Evolutionary conservation across 2,888 invertebrate genomes (phyloP).

Genomic region (Parasteatoda lunata): DNA sequence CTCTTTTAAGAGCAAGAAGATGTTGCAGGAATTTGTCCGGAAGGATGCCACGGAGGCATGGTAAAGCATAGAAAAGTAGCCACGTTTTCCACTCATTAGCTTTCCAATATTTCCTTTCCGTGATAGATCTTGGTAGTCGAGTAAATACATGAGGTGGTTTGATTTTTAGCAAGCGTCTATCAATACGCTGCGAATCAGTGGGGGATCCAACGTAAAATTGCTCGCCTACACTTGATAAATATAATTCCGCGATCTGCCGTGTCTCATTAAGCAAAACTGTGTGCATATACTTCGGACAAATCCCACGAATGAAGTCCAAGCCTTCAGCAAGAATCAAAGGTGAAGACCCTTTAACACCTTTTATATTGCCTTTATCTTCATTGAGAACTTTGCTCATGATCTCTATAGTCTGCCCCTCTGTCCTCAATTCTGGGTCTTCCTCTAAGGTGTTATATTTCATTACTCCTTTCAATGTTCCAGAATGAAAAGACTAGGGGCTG

Average conservation of each 20-base stretch:
- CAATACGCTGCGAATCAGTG: slow-evolving; percentile 12
- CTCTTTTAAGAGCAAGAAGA: no score
- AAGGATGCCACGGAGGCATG: neutral
- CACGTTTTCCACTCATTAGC: neutral
- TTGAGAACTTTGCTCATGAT: neutral
- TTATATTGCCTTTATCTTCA: slow-evolving; percentile 5
- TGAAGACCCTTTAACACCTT: slow-evolving; percentile 29
- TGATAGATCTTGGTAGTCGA: slow-evolving; percentile 18
- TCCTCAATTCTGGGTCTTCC: slow-evolving; percentile 25
- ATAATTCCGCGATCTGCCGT: slow-evolving; percentile 12
- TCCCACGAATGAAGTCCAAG: slow-evolving; percentile 31
- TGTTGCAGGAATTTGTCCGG: no score
- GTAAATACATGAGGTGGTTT: slow-evolving; percentile 25
- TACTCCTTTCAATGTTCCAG: slow-evolving; percentile 14
- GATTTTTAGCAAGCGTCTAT: slow-evolving; percentile 9
- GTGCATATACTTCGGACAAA: slow-evolving; percentile 22
- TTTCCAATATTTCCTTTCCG: slow-evolving; percentile 11
- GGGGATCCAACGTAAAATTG: slow-evolving; percentile 25
- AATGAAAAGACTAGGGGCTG: slow-evolving; percentile 24
- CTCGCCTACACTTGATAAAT: slow-evolving; percentile 16
- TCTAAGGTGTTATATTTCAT: slow-evolving; percentile 20
- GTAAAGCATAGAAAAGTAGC: no score
- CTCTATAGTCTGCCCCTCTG: slow-evolving; percentile 9
- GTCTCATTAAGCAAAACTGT: slow-evolving; percentile 32
- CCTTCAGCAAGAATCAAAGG: slow-evolving; percentile 16